Conservation (phyloP, 2,113 vertebrate genomes). For the Tragelaphus scriptus region DNA sequence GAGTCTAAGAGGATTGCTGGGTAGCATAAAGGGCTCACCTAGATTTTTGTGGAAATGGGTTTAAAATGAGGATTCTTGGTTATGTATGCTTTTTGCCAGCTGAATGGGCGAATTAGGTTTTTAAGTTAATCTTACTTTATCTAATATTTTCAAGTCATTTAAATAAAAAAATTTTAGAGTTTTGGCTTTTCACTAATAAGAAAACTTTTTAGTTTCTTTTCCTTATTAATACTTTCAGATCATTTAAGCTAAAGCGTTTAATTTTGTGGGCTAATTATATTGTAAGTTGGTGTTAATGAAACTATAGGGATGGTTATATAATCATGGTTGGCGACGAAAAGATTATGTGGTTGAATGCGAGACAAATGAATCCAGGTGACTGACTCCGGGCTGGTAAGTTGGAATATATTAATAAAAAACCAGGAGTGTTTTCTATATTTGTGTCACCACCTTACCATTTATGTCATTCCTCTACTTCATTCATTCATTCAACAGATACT, state of each 20-base stretch:
- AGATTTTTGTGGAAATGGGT: not conserved
- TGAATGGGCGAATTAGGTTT: not conserved
- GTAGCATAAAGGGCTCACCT: not conserved
- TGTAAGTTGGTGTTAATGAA: not conserved
- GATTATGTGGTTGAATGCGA: not conserved
- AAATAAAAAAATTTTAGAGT: not conserved
- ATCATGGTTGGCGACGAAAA: not conserved
- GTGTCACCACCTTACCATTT: not conserved
- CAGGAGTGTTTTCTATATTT: not conserved
- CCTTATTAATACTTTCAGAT: conserved; percentile 22
- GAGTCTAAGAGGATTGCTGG: not conserved
- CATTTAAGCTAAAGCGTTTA: conserved; percentile 15
- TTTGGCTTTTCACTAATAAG: conserved; percentile 6
- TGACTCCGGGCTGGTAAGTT: not conserved
- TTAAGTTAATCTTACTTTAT: not conserved
- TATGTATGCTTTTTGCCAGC: not conserved
- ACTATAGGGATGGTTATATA: not conserved
- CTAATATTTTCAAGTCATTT: not conserved
- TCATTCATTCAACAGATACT: conserved; percentile 59
- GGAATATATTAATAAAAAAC: not conserved
- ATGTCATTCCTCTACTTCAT: conserved; percentile 24
- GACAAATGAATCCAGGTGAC: not conserved
- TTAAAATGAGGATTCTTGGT: conserved; percentile 5
- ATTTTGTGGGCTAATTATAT: not conserved
- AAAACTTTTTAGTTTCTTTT: not conserved